Evolutionary conservation across 2,888 invertebrate genomes (phyloP), one percentile per base, ranked within the genome.

Genomic region (Drosophila mulleri): DNA sequence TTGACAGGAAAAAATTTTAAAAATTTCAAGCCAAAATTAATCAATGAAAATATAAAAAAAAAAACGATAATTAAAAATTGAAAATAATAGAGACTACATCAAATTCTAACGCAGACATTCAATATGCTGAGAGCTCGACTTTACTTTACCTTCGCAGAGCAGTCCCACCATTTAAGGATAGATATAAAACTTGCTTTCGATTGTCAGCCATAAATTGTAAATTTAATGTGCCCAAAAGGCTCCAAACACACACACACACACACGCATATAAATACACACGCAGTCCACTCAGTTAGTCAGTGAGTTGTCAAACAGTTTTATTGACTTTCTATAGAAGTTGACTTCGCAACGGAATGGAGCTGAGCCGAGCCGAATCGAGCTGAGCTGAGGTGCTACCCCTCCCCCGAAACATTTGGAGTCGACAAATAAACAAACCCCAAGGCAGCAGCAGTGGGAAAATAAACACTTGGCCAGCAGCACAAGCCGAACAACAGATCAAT

Each of bases 271-370:
- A 44, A 26, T 23, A 35, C 37, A 39, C 53, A 57, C 57, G n/a
- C 57, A 57, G 42, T 54, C 26, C 57, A 39, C 45, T 50, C 54
- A 37, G 58, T 35, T 67, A 86, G 72, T 66, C 73, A 77, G 74
- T 80, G 70, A 75, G 82, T 83, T 86, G 80, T 89, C 85, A 84
- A 89, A 89, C 88, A 73, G 61, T 88, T 88, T 88, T 84, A 87
- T 88, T 84, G 89, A 89, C 89, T 89, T 84, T 76, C 80, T 56
- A 69, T 78, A 78, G 69, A 83, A 80, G 72, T 85, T 61, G 75
- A 69, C 72, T 76, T 72, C 37, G 45, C 45, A 50, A 57, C 18
- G n/a, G 32, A 37, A 37, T n/a, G n/a, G 32, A 37, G 53, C 29
- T 20, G 32, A 23, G 48, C 32, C 2, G 29, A 18, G n/a, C n/a